Conservation (phyloP, 2,113 vertebrate species). For the zebrafish (Danio rerio) region DNA sequence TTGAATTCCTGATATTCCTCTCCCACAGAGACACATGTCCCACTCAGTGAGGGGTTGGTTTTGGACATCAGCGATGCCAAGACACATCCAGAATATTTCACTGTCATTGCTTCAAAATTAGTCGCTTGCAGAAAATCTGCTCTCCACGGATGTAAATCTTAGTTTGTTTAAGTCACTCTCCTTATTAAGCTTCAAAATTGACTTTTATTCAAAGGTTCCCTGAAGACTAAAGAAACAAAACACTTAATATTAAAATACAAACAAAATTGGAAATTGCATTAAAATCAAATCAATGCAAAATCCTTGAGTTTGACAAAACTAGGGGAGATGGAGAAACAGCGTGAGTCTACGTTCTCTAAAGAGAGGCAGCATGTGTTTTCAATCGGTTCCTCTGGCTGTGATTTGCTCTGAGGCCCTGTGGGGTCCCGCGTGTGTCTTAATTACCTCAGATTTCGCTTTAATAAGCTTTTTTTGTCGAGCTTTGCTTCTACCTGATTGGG, state of each 20-base stretch:
- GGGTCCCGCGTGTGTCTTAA: conserved; percentile 46
- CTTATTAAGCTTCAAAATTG: background rate
- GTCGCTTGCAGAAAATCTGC: background rate
- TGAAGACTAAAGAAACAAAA: conserved; percentile 4
- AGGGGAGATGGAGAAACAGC: background rate
- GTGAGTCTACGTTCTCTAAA: background rate
- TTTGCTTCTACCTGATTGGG: conserved; percentile 32
- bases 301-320: conserved; percentile 1
- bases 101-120: background rate
- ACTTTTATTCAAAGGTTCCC: background rate
- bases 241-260: background rate
- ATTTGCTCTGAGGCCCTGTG: conserved; percentile 42
- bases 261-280: background rate
- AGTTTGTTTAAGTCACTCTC: conserved; percentile 22
- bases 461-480: conserved; percentile 36
- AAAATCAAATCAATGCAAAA: background rate
- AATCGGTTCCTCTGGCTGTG: conserved; percentile 48
- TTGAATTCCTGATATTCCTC: conserved; percentile 21
- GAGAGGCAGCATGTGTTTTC: conserved; percentile 57
- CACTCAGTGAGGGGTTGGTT: conserved; percentile 12
- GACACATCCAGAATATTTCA: background rate
- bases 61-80: conserved; percentile 21
- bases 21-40: conserved; percentile 6
- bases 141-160: conserved; percentile 26
- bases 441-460: conserved; percentile 53